Evolutionary conservation across 2,113 vertebrate species (phyloP).

Genomic region (Scatophagus argus): DNA sequence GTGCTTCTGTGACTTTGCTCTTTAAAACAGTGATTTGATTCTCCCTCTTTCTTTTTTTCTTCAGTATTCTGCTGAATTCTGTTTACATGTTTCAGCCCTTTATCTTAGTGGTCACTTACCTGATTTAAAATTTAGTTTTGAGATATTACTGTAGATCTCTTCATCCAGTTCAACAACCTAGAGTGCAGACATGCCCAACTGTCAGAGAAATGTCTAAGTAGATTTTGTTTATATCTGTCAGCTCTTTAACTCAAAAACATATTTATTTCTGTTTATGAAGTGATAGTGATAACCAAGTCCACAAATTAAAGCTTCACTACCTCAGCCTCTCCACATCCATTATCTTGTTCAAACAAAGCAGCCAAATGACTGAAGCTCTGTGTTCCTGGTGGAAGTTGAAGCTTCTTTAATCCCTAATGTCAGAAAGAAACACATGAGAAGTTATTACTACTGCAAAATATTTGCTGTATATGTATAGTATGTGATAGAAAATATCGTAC

Average conservation of each 20-base stretch:
- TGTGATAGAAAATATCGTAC: not conserved
- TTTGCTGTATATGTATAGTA: not conserved
- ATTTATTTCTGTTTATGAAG: not conserved
- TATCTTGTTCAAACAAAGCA: slow-evolving; percentile 6
- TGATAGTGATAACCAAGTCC: not conserved
- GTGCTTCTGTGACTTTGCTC: no score
- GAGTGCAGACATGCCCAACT: slow-evolving; percentile 11
- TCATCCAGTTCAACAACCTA: slow-evolving; percentile 56
- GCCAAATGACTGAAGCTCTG: not conserved
- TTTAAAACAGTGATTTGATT: no score
- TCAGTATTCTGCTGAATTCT: no score
- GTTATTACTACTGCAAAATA: not conserved
- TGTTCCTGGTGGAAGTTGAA: not conserved
- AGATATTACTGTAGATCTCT: slow-evolving; percentile 24
- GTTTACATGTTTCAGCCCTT: no score
- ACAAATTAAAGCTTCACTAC: not conserved
- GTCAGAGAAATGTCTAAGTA: not conserved
- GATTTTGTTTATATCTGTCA: not conserved
- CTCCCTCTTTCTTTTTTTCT: no score
- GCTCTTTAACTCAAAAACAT: not conserved
- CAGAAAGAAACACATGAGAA: not conserved
- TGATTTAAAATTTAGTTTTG: slow-evolving; percentile 29
- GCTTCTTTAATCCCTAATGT: not conserved
- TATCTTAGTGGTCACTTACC: no score
- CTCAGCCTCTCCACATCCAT: slow-evolving; percentile 44